Base-by-base conservation (phyloP, 2,797 vertebrate genomes). In the Galagoides demidoff region DNA sequence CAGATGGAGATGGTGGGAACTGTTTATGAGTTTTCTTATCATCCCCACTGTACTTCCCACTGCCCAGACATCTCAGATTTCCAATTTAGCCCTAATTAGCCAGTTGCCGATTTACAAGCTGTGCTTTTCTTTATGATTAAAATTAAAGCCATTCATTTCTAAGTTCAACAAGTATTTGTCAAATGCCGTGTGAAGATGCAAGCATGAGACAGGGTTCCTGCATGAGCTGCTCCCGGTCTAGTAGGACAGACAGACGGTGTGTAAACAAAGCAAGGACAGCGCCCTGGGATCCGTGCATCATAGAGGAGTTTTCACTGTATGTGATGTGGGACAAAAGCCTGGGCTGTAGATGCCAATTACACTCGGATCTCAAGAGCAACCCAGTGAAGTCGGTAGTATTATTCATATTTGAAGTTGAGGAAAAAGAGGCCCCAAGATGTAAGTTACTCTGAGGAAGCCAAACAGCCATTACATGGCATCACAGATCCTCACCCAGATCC, bases 131-230 rank as follows among this genome's bases (percentile, higher is more conserved):
- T 29, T 3, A 52, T 45, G 23, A 94, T 79, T 82, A 85, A 66
- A 96, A 85, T 45, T 39, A 45, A 92, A 83, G 52, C 29, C 59
- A 73, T 70, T 89, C 27, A 76, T 81, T 83, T 82, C 37, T 79
- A 49, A 89, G 78, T 90, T 77, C 88, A 70, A 57, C 10, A 71
- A 71, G 23, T 25, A 71, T 55, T 86, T 45, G 17, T 76, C 82
- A 64, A 87, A 85, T 7, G 29, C 45, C 17, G 14, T 8, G 25
- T 25, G 3, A 57, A 52, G 55, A 37, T 79, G 49, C 81, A 49
- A 49, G 34, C 83, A 29, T 9, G 39, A 83, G 31, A 8, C 4
- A 13, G 39, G 34, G 25, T 14, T 95, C n/a, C 92, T 88, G 10
- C 55, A 20, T 52, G 39, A 61, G 66, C 14, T 19, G 9, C 22